Conservation (phyloP, 37 sponge, comb jelly and placozoan species). For the Hexactinellida sp. region DNA sequence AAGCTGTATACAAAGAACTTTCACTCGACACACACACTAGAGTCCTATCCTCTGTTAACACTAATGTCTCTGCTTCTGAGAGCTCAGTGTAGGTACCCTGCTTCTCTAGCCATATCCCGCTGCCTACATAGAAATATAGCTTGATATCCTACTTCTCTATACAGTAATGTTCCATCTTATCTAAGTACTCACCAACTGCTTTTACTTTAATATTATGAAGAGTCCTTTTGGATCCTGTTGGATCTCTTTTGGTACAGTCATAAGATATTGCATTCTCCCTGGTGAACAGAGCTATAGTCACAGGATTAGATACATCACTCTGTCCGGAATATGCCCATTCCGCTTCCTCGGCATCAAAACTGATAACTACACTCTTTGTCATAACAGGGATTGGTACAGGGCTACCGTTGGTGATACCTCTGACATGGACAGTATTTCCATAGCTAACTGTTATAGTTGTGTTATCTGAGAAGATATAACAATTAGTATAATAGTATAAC, state of each 20-base stretch:
- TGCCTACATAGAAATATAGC: background rate
- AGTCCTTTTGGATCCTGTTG: too few relatives aligned
- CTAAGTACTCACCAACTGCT: background rate
- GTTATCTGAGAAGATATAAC: background rate
- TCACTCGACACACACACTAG: background rate
- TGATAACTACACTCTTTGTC: background rate
- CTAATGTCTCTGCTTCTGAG: background rate
- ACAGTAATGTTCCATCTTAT: too few relatives aligned
- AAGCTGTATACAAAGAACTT: background rate
- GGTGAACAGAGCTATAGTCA: background rate
- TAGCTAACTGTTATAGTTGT: background rate
- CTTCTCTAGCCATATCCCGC: background rate
- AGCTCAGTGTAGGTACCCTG: background rate
- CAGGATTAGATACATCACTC: background rate
- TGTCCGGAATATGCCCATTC: background rate
- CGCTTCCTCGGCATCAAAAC: background rate
- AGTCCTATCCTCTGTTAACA: background rate
- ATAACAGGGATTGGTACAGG: background rate
- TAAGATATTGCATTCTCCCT: background rate
- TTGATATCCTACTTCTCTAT: too few relatives aligned
- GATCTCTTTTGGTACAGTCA: background rate
- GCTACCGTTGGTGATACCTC: background rate
- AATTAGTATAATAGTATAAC: background rate
- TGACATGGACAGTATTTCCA: background rate
- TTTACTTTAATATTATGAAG: background rate